Evolutionary conservation across 2,113 vertebrate genomes (phyloP).

Genomic region (Lynx canadensis): DNA sequence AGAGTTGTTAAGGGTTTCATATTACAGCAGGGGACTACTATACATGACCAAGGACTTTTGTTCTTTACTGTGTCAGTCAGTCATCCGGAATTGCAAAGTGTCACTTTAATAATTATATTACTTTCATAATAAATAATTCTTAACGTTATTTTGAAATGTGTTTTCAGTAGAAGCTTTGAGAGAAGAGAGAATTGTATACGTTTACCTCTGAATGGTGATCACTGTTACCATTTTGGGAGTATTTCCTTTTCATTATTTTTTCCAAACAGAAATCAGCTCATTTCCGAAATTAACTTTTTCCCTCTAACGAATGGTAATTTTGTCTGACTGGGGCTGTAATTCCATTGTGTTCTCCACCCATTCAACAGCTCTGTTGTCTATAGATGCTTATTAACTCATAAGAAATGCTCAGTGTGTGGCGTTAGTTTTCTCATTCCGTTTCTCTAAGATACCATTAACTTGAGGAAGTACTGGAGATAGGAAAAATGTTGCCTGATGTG

Average conservation of each 20-base stretch:
- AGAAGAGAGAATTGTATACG: background rate
- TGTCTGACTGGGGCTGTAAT: background rate
- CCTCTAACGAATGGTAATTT: background rate
- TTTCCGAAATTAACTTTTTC: constrained; percentile 19
- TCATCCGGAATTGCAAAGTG: background rate
- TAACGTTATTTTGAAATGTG: background rate
- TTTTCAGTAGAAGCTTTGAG: background rate
- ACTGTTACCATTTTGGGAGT: background rate
- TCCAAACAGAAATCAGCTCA: background rate
- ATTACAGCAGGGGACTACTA: background rate
- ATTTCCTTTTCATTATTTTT: constrained; percentile 47
- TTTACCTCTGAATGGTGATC: background rate
- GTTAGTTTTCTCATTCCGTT: background rate
- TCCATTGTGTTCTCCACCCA: background rate
- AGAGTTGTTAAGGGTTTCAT: background rate
- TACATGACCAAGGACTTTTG: background rate
- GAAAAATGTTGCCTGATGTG: background rate
- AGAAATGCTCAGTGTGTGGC: background rate
- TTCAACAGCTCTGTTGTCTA: background rate
- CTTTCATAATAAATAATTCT: background rate
- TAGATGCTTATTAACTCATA: background rate
- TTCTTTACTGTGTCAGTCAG: background rate
- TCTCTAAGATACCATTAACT: background rate
- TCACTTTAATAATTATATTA: background rate
- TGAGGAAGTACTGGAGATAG: background rate